Evolutionary conservation across 2,888 invertebrate genomes (phyloP), one percentile per base, ranked within the genome.

Genomic region (Parthenolecanium corni): DNA sequence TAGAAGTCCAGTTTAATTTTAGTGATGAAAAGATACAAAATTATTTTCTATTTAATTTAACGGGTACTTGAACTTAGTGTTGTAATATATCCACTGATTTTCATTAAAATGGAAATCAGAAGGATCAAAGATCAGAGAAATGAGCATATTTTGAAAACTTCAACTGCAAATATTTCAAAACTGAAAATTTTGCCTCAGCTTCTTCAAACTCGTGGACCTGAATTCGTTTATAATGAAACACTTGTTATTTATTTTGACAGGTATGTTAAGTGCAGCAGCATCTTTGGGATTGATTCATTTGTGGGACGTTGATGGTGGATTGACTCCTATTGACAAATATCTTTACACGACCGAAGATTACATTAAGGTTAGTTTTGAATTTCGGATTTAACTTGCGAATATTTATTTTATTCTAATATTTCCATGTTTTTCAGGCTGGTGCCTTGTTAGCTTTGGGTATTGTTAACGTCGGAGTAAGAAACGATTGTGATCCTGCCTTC

Each of bases 271-370:
- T 71, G 95, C 98, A 0, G 94, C 96, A 0, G 98, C 98, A 0
- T 92, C 96, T 0, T 79, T 97, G 31, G 98, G 98, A 31, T 80
- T 98, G 70, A 86, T 99, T 64, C 82, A 95, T 68, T 76, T 98
- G 42, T 99, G 98, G 98, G 97, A 99, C 74, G 93, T 98, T 2
- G 97, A 99, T 74, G 93, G 95, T 38, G 97, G 97, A 49, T 78
- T 99, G 62, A 91, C 94, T 0, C 94, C 96, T 69, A 97, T 98
- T 70, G 98, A 98, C 77, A 96, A 96, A 74, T 98, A 96, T 75
- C 77, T 96, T 6, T 95, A 96, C 73, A 90, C 92, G 0, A 85
- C 89, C 0, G 94, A 95, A 70, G 93, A 95, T 71, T 89, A 93
- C 74, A 94, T 99, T 67, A 97, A 96, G 74, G 79, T 78, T 67